phyloP scores from a whole-genome alignment of 2,888 invertebrate genomes.

The Sphaerophoria rueppellii region DNA sequence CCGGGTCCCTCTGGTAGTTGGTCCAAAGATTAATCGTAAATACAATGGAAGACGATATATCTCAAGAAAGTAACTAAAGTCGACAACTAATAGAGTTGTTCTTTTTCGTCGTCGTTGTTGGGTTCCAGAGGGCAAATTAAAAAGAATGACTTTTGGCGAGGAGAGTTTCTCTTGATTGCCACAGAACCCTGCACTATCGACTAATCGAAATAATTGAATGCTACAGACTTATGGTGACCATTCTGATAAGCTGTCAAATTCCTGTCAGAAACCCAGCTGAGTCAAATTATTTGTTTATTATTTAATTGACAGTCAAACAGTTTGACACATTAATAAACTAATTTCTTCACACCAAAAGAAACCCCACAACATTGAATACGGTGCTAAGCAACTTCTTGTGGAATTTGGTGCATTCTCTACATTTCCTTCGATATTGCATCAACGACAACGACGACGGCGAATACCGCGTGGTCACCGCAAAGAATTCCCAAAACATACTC shows the following conservation, averaged over 20 bases:
- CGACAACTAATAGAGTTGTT: constrained; percentile 70
- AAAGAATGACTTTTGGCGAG: constrained; percentile 59
- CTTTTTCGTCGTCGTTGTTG: constrained; percentile 26
- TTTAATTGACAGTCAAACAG: background rate
- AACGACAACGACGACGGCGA: background rate
- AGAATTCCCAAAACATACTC: constrained; percentile 29
- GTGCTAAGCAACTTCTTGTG: constrained; percentile 4
- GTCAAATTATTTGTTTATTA: background rate
- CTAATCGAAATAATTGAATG: constrained; percentile 58
- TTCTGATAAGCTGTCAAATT: background rate
- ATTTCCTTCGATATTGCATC: background rate
- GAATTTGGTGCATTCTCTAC: background rate
- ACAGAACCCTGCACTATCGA: constrained; percentile 33
- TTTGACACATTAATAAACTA: constrained; percentile 16
- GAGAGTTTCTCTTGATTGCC: constrained; percentile 58
- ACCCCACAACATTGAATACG: background rate
- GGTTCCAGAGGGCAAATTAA: constrained; percentile 66
- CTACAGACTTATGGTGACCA: constrained; percentile 21
- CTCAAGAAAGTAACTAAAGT: constrained; percentile 58
- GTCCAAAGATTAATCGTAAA: constrained; percentile 66
- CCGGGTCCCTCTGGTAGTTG: background rate
- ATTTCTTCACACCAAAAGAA: constrained; percentile 3
- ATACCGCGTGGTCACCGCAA: constrained; percentile 28
- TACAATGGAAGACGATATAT: constrained; percentile 60
- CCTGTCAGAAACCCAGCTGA: background rate